A percentile compares a stretch with the other conserved stretches of the same genome.
These are phyloP conservation scores for Potorous gilbertii DNA, from an alignment of 2,797 vertebrate genomes.

Conservation along the genomic window DNA sequence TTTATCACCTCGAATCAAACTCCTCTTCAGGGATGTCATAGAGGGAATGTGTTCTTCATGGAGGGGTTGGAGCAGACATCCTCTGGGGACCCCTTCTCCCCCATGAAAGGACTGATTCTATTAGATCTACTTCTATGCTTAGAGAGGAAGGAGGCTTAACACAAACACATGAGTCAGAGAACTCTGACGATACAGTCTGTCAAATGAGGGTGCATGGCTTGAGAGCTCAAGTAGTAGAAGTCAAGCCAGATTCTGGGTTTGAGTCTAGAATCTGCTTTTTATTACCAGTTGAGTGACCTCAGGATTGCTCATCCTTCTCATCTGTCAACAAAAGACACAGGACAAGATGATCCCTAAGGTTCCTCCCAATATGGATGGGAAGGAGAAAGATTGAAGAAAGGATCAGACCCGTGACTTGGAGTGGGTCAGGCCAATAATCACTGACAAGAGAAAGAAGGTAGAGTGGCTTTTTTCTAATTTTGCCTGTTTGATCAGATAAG, in stretches of 20 bases:
- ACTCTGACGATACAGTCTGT: background rate
- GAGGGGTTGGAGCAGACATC: background rate
- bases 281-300: background rate
- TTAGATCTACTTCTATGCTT: background rate
- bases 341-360: background rate
- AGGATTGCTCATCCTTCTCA: background rate
- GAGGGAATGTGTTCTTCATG: background rate
- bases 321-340: background rate
- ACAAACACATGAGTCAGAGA: background rate
- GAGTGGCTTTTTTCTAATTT: background rate
- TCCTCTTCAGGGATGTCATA: background rate
- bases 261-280: background rate
- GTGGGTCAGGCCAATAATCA: background rate
- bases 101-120: background rate
- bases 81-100: background rate
- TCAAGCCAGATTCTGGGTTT: background rate
- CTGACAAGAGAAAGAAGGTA: background rate
- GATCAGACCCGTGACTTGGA: background rate
- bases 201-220: background rate
- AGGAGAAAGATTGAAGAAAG: background rate
- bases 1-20: background rate
- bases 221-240: background rate
- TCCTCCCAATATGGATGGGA: background rate
- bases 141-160: background rate
- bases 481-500: no score